Evolutionary conservation across 2,888 invertebrate genomes (phyloP), one percentile per base, ranked within the genome.

Genomic region (Drosophila anomalata): DNA sequence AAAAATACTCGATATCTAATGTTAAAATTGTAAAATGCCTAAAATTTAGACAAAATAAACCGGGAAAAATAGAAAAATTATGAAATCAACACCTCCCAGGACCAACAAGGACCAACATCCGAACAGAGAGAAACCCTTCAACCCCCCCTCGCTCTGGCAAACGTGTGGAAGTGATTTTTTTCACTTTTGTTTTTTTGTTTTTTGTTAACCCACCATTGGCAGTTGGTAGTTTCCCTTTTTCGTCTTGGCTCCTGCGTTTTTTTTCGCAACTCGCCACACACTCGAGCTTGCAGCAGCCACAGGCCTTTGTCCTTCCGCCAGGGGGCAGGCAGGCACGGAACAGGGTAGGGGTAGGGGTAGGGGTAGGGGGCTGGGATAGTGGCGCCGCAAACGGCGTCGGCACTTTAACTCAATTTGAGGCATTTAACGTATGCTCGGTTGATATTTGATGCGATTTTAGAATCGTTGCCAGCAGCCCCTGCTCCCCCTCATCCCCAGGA

Each of bases 331-430:
- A 17, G 17, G 1, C 17, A 17, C 17, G 1, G 17, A 1, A 17
- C 17, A 1, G 17, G 17, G 1, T 17, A 8, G 24, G 2, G 9
- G 12, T 0, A 8, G 24, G 2, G 9, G 12, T 0, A 33, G 33
- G 12, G n/a, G 9, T 17, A 9, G 17, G 29, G 24, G 12, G 5
- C 14, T 11, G 17, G 5, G n/a, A 1, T 17, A 17, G 17, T 17
- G 20, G 42, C 20, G 7, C 17, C 17, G 12, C 29, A 53, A 36
- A 52, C 71, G 82, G 68, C 75, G 75, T 73, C 74, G 71, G 76
- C 80, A 72, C 80, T 89, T 88, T 90, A 90, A 90, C 90, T 90
- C 90, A 90, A 90, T 90, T 90, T 89, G 90, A 89, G 90, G 90
- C 90, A 88, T 90, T 90, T 90, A 89, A 85, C 88, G 87, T 79